Base-by-base conservation (phyloP, 2,113 vertebrate species). In the Odobenus rosmarus region DNA sequence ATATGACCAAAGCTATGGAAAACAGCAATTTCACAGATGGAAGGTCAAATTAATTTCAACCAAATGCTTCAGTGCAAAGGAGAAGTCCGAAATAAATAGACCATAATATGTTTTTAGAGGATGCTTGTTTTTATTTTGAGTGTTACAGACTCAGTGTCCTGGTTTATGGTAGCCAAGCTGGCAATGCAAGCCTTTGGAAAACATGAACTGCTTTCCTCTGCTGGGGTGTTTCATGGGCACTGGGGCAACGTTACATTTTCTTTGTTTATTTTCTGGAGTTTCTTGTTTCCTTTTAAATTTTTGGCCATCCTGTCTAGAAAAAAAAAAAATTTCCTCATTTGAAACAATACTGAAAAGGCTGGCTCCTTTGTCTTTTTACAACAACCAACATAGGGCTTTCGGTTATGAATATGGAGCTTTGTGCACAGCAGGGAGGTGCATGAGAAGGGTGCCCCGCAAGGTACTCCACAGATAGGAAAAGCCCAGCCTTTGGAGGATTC, bases 1-100 rank as follows among this genome's bases (percentile, higher is more conserved):
- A 95, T 97, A 95, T 97, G 97, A 97, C 93, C 98, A 98, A 99
- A 69, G 53, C 76, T 90, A 96, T 46, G 69, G 96, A 97, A 98
- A 97, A 98, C 97, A 98, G 96, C 96, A 96, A 98, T 98, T 98
- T 99, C 98, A 99, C 98, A 98, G 98, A 98, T 98, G 98, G 98
- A 97, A 98, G 98, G 98, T 96, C 98, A 98, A 98, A 98, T 98
- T 98, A 99, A 98, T 98, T 98, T 98, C 97, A 98, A 97, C 96
- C 97, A 98, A 98, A 98, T 2, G 80, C 98, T 98, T 97, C 97
- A 96, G 80, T 97, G 98, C 85, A 96, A 98, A 95, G 92, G 39
- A 77, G 80, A 96, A 84, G 15, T 95, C 55, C 90, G 83, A 93
- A 98, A 98, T 98, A 95, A 99, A 98, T 97, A 98, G 98, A 95